Evolutionary conservation across 2,797 vertebrate species (phyloP).

Genomic region (Betta splendens): DNA sequence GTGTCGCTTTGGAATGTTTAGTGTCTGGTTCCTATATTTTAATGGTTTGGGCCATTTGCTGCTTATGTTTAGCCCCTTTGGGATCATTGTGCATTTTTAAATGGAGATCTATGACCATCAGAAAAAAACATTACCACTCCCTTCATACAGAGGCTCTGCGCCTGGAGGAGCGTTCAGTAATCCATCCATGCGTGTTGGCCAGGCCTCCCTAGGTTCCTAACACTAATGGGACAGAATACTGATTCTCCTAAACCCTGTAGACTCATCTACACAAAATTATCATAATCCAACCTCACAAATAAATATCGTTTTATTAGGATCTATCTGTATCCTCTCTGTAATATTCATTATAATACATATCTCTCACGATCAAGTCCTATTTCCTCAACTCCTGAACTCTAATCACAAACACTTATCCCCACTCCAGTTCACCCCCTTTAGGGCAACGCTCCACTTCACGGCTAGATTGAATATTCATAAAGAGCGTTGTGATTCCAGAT

Average conservation of each 20-base stretch:
- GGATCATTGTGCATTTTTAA: not conserved
- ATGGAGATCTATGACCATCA: not conserved
- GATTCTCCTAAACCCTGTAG: not conserved
- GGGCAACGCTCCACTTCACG: conserved; percentile 67
- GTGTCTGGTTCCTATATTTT: not conserved
- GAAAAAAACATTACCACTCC: not conserved
- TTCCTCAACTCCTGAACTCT: conserved; percentile 52
- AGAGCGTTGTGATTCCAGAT: conserved; percentile 54
- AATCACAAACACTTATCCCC: conserved; percentile 58
- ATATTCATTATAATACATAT: conserved; percentile 37
- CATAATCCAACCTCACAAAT: conserved; percentile 10
- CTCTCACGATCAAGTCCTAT: conserved; percentile 28
- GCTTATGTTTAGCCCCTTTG: not conserved
- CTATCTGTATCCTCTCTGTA: conserved; percentile 19
- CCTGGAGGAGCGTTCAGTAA: not conserved
- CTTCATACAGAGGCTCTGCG: not conserved
- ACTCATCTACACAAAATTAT: not conserved
- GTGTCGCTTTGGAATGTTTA: not conserved
- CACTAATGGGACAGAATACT: not conserved
- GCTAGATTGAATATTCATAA: conserved; percentile 75
- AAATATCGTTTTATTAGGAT: no score
- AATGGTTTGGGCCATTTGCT: no score
- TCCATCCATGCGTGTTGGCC: not conserved
- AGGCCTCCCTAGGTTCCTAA: not conserved
- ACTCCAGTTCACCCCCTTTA: conserved; percentile 62